A percentile compares a stretch with the other conserved stretches of the same genome.
phyloP scores from a whole-genome alignment of 2,888 invertebrate species.

The Ametastegia equiseti region DNA sequence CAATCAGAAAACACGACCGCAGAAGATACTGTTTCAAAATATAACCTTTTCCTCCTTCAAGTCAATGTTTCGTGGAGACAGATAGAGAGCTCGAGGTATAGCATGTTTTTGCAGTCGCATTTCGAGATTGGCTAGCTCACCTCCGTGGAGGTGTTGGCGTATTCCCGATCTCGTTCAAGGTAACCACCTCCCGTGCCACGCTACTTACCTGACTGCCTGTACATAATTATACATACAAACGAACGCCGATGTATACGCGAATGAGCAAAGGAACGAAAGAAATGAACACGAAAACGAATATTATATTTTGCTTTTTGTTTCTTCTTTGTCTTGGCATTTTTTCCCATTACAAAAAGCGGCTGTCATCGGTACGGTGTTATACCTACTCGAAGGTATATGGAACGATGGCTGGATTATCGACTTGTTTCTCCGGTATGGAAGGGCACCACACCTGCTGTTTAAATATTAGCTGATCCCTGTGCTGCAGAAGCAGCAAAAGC shows the following conservation, averaged over 20 bases:
- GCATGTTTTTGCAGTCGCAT: background rate
- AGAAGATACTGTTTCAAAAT: too few relatives aligned
- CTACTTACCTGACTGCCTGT: background rate
- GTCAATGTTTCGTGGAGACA: too few relatives aligned
- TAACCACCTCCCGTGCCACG: background rate
- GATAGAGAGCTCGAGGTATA: too few relatives aligned
- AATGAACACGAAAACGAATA: background rate
- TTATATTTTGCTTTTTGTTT: background rate
- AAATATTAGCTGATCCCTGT: conserved; percentile 22
- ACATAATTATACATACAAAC: background rate
- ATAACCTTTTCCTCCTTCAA: too few relatives aligned
- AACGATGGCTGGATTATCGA: conserved; percentile 37
- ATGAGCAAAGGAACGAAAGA: background rate
- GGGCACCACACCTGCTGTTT: conserved; percentile 41
- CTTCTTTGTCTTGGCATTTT: background rate
- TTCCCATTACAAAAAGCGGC: conserved; percentile 16
- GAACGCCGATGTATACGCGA: background rate
- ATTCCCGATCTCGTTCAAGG: conserved; percentile 28
- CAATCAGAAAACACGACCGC: too few relatives aligned
- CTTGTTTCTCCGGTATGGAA: conserved; percentile 17
- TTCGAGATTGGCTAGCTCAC: too few relatives aligned
- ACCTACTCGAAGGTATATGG: background rate
- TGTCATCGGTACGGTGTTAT: conserved; percentile 24
- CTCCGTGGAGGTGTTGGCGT: too few relatives aligned
- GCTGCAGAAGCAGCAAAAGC: background rate